These are phyloP conservation scores for Bombycilla garrulus DNA, from an alignment of 2,113 vertebrate species.

Conservation along the genomic window DNA sequence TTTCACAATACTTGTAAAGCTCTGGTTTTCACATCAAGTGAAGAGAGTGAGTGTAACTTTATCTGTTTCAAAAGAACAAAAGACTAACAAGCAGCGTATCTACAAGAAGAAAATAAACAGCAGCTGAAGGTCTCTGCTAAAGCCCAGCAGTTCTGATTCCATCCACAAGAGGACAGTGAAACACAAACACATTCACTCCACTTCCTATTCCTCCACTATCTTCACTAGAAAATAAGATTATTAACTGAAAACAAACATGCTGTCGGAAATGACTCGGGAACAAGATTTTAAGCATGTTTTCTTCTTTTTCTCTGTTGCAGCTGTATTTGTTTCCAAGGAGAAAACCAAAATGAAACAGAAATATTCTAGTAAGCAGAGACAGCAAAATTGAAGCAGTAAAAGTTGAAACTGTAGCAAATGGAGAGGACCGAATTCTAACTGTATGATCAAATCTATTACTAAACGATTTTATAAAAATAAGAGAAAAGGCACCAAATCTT, in stretches of 20 bases:
- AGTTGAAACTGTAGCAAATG: neutral
- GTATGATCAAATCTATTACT: neutral
- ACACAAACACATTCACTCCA: slow-evolving; percentile 26
- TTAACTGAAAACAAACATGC: slow-evolving; percentile 5
- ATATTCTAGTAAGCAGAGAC: neutral
- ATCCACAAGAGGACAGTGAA: slow-evolving; percentile 65
- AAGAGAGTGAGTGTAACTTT: neutral
- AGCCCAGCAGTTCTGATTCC: slow-evolving; percentile 58
- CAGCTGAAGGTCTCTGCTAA: neutral
- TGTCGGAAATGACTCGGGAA: neutral
- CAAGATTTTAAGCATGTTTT: neutral
- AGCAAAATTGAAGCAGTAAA: neutral
- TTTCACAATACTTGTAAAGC: neutral
- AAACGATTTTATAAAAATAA: neutral
- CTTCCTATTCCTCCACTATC: neutral
- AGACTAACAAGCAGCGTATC: neutral
- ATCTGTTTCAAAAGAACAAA: neutral
- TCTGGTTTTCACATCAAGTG: neutral
- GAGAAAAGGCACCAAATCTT: neutral
- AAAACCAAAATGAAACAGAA: neutral
- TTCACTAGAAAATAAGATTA: neutral
- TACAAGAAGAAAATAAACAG: neutral
- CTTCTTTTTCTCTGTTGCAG: neutral
- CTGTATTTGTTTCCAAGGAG: neutral
- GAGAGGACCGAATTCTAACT: neutral